phyloP scores from a whole-genome alignment of 1,140 invertebrate species.

The Cylas formicarius region DNA sequence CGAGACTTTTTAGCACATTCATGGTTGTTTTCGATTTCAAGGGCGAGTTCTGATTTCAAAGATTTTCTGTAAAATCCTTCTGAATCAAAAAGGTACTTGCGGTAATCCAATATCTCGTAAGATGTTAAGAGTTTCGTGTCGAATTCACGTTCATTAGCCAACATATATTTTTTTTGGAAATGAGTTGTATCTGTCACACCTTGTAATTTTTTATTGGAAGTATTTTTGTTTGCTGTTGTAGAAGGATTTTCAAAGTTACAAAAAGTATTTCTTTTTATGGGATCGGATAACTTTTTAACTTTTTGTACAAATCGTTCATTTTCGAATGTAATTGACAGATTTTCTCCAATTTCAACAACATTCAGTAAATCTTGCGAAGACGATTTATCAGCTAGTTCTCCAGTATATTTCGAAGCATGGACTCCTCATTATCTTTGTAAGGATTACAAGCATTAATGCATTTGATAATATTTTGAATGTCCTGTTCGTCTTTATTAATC shows the following conservation, averaged over 20 bases:
- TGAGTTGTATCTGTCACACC: conserved; percentile 17
- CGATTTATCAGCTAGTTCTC: conserved; percentile 28
- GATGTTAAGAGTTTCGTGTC: conserved; percentile 22
- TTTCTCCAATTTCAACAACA: conserved; percentile 16
- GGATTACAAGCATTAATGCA: conserved; percentile 19
- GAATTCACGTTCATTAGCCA: conserved; percentile 22
- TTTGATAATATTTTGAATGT: conserved; percentile 26
- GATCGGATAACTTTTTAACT: conserved; percentile 20
- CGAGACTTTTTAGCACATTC: conserved; percentile 18
- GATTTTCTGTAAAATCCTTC: conserved; percentile 23
- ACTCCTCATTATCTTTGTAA: conserved; percentile 16
- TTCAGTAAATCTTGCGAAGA: conserved; percentile 24
- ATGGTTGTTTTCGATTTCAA: conserved; percentile 22
- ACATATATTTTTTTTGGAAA: conserved; percentile 23
- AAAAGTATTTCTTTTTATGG: conserved; percentile 18
- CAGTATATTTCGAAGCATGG: conserved; percentile 22
- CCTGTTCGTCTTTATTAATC: conserved; percentile 28
- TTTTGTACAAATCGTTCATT: conserved; percentile 20
- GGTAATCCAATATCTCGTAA: conserved; percentile 20
- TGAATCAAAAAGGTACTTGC: conserved; percentile 21
- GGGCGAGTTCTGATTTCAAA: conserved; percentile 18
- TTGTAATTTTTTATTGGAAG: conserved; percentile 20
- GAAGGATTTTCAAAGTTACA: conserved; percentile 14
- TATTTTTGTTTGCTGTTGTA: conserved; percentile 17
- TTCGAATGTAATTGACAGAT: conserved; percentile 15